phyloP scores from a whole-genome alignment of 2,797 vertebrate species.

The Cossypha heuglini region DNA sequence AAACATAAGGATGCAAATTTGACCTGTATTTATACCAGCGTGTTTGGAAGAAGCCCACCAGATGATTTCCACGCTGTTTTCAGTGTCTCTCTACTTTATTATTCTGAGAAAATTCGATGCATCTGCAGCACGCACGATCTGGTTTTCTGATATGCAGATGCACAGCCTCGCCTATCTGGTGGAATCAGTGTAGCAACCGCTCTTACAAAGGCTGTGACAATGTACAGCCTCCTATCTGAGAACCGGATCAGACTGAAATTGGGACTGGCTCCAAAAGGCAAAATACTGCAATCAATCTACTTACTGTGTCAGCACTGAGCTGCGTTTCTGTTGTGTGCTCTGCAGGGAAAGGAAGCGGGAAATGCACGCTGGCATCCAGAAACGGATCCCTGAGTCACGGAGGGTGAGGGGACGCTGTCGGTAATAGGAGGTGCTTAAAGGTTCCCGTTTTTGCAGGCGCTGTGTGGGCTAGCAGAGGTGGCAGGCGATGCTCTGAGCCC shows the following conservation, averaged over 20 bases:
- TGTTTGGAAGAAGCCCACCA: neutral
- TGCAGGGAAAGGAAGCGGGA: neutral
- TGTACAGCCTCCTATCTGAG: slow-evolving; percentile 29
- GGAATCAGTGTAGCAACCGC: slow-evolving; percentile 47
- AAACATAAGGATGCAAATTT: neutral
- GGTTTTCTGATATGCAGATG: slow-evolving; percentile 29
- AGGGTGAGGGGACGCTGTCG: neutral
- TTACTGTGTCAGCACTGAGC: slow-evolving; percentile 36
- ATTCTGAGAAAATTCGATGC: slow-evolving; percentile 2
- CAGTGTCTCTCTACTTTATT: neutral
- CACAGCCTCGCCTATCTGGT: slow-evolving; percentile 19
- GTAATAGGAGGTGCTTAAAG: neutral
- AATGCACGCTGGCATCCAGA: neutral
- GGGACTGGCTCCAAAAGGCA: slow-evolving; percentile 33
- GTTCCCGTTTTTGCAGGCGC: neutral
- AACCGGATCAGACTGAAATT: slow-evolving; percentile 21
- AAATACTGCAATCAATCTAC: slow-evolving; percentile 28
- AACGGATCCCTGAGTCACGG: neutral
- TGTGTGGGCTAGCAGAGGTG: neutral
- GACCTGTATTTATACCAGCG: neutral
- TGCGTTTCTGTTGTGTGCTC: neutral
- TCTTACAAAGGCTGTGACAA: slow-evolving; percentile 28
- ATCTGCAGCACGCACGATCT: neutral
- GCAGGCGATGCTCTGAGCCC: neutral
- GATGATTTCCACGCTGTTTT: slow-evolving; percentile 1